A percentile compares a stretch with the other conserved stretches of the same genome.
phyloP scores from a whole-genome alignment of 2,113 vertebrate species.

The Brachyistius frenatus region DNA sequence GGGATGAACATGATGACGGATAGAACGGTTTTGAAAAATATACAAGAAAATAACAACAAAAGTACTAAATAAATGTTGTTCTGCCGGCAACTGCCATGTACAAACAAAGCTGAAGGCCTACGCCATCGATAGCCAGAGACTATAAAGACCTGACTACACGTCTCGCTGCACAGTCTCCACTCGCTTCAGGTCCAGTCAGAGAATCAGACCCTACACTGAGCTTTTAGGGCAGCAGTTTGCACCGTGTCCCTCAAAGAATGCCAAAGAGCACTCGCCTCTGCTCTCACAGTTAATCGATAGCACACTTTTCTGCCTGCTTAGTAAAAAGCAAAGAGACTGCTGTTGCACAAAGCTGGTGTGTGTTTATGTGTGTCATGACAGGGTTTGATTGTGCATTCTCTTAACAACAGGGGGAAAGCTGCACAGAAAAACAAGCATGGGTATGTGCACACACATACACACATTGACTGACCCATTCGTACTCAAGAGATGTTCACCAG shows the following conservation, averaged over 20 bases:
- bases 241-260: constrained; percentile 52
- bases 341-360: not conserved
- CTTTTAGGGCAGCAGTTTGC: constrained; percentile 64
- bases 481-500: not conserved
- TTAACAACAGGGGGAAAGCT: not conserved
- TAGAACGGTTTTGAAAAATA: not conserved
- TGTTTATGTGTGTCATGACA: not conserved
- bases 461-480: not conserved
- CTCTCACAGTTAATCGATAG: constrained; percentile 59
- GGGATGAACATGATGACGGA: not conserved
- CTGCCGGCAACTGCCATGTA: not conserved
- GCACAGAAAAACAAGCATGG: not conserved
- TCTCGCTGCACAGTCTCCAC: not conserved
- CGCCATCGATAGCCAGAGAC: not conserved
- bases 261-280: constrained; percentile 53
- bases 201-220: constrained; percentile 49
- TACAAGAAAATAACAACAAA: not conserved
- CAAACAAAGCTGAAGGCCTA: no score
- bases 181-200: constrained; percentile 14
- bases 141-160: constrained; percentile 1
- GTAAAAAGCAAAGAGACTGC: constrained; percentile 42
- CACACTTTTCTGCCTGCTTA: constrained; percentile 50
- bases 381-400: not conserved
- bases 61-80: not conserved
- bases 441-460: constrained; percentile 1